phyloP scores from a whole-genome alignment of 2,113 vertebrate genomes.

The Climacteris rufus region DNA sequence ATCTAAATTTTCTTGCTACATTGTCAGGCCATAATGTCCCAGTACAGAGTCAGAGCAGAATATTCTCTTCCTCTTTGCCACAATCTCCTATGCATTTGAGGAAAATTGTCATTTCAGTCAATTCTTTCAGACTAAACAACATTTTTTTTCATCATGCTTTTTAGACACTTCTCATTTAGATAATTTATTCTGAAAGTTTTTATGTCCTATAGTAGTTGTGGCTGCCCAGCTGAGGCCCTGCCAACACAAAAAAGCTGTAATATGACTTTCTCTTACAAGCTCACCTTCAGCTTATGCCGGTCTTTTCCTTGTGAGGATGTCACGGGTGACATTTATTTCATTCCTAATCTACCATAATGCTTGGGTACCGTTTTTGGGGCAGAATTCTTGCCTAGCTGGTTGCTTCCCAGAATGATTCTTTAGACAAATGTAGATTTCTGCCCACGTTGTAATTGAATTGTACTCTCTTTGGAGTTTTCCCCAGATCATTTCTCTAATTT shows the following conservation, averaged over 20 bases:
- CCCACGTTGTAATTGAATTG: neutral
- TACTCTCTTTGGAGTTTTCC: neutral
- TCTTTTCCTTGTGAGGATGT: neutral
- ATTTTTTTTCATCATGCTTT: neutral
- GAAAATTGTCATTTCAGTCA: neutral
- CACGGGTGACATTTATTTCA: neutral
- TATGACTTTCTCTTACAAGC: neutral
- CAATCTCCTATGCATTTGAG: neutral
- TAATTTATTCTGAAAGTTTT: neutral
- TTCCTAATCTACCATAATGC: neutral
- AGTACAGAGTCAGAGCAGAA: neutral
- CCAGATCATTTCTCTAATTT: neutral
- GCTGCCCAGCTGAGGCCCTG: neutral
- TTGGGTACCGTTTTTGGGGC: neutral
- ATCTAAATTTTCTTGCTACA: neutral
- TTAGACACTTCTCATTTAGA: neutral
- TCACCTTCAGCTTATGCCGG: neutral
- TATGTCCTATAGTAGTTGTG: neutral
- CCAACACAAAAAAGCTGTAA: neutral
- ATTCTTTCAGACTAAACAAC: neutral
- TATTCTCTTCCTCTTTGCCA: neutral
- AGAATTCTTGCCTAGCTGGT: neutral
- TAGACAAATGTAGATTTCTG: neutral
- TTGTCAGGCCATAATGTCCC: neutral
- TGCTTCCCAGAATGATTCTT: neutral